Conservation (phyloP, 2,113 vertebrate genomes). For the Hepsetus odoe region DNA sequence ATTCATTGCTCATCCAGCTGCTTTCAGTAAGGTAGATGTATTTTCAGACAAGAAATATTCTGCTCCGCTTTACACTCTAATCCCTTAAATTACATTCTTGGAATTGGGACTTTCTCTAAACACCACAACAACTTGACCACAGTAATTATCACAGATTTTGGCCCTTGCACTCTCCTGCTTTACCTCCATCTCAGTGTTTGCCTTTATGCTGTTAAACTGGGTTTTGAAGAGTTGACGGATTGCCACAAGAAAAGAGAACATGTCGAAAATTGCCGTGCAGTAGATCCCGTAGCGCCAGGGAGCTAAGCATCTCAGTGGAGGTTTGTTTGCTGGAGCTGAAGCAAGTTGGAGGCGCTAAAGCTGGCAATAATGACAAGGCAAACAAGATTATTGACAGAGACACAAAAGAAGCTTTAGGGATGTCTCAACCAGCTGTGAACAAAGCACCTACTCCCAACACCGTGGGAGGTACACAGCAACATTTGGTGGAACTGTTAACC, state of each 20-base stretch:
- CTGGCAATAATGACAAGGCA: slow-evolving; percentile 76
- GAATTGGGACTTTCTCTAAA: slow-evolving; percentile 25
- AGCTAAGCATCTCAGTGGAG: slow-evolving; percentile 72
- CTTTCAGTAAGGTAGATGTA: neutral
- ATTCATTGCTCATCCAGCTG: slow-evolving; percentile 24
- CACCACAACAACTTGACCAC: neutral
- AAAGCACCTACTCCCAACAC: slow-evolving; percentile 63
- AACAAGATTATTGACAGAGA: slow-evolving; percentile 80
- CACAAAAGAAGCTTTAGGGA: slow-evolving; percentile 83
- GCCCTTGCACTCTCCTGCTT: slow-evolving; percentile 51
- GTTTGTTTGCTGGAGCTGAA: slow-evolving; percentile 75
- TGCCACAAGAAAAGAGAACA: slow-evolving; percentile 65
- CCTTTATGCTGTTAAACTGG: slow-evolving; percentile 66
- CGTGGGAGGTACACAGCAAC: slow-evolving; percentile 66
- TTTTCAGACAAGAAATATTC: slow-evolving; percentile 1
- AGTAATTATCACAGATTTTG: slow-evolving; percentile 23
- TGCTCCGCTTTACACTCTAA: neutral
- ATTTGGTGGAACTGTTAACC: slow-evolving; percentile 49
- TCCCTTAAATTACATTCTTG: neutral
- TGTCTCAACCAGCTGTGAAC: slow-evolving; percentile 77
- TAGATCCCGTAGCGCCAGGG: slow-evolving; percentile 72
- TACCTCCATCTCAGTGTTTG: slow-evolving; percentile 59
- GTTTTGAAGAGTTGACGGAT: slow-evolving; percentile 58
- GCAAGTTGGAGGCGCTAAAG: slow-evolving; percentile 76
- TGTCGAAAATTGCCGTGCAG: slow-evolving; percentile 72